Evolutionary conservation across 2,888 invertebrate genomes (phyloP).

Genomic region (Lycaena phlaeas): DNA sequence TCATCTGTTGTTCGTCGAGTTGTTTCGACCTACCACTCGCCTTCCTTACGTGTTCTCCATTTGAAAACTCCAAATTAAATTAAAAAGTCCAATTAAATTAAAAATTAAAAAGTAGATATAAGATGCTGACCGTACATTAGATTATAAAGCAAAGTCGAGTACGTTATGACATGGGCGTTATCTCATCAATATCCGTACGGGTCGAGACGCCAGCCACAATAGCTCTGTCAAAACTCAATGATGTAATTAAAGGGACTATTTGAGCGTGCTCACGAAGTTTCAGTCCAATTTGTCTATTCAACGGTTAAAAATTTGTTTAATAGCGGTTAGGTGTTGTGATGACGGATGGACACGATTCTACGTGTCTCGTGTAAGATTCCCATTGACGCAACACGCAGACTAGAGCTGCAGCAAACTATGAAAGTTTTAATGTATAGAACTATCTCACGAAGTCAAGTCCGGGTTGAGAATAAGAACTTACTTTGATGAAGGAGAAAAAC

Average conservation of each 20-base stretch:
- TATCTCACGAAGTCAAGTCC: too few relatives aligned
- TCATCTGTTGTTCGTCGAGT: neutral
- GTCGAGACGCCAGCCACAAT: slow-evolving; percentile 9
- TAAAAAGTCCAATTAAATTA: neutral
- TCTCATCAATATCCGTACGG: slow-evolving; percentile 33
- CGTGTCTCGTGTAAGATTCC: neutral
- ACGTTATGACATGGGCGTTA: slow-evolving; percentile 43
- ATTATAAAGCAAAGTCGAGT: slow-evolving; percentile 32
- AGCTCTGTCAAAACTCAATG: slow-evolving; percentile 17
- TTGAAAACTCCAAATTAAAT: neutral
- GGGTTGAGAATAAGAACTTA: too few relatives aligned
- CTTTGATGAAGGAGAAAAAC: too few relatives aligned
- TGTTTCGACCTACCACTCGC: neutral
- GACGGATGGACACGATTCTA: neutral
- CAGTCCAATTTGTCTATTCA: slow-evolving; percentile 11
- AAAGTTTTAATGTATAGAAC: too few relatives aligned
- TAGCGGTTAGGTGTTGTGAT: neutral
- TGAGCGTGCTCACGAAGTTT: neutral
- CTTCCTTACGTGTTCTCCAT: neutral
- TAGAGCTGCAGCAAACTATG: too few relatives aligned
- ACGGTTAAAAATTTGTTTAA: neutral
- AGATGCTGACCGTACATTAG: slow-evolving; percentile 14
- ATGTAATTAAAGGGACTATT: slow-evolving; percentile 6
- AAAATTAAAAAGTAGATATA: slow-evolving; percentile 17
- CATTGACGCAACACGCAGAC: neutral